Conservation (phyloP, 2,888 invertebrate species). For the Trissolcus japonicus region DNA sequence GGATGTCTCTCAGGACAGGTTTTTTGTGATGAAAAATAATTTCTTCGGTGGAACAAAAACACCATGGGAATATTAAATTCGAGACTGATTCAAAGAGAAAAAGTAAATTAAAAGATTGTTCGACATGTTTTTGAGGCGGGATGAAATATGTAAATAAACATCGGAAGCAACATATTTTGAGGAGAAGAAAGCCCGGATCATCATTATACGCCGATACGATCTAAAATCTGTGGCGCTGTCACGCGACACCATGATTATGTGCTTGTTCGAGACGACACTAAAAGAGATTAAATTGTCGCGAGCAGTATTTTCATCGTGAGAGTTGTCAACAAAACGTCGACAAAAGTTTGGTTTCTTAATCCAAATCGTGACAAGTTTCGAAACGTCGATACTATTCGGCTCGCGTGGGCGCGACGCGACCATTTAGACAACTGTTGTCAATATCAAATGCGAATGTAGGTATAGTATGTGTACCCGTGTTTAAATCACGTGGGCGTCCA, state of each 20-base stretch:
- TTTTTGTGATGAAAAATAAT: too few species aligned
- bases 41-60: too few species aligned
- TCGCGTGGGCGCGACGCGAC: slow-evolving; percentile 43
- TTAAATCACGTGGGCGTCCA: slow-evolving; percentile 41
- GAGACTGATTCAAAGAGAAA: not conserved
- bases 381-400: slow-evolving; percentile 47
- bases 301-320: slow-evolving; percentile 54
- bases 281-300: slow-evolving; percentile 57
- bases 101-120: slow-evolving; percentile 22
- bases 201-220: slow-evolving; percentile 46
- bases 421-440: slow-evolving; percentile 50
- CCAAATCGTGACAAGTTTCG: slow-evolving; percentile 52
- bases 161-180: slow-evolving; percentile 38
- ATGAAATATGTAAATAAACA: slow-evolving; percentile 51
- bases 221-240: slow-evolving; percentile 54
- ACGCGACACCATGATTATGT: slow-evolving; percentile 57
- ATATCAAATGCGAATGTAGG: slow-evolving; percentile 36
- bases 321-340: slow-evolving; percentile 57
- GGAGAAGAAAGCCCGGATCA: slow-evolving; percentile 43
- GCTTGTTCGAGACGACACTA: slow-evolving; percentile 50
- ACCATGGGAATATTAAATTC: too few species aligned
- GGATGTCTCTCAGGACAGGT: too few species aligned
- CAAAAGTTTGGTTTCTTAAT: slow-evolving; percentile 54
- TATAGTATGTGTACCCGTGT: slow-evolving; percentile 9
- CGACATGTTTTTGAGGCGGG: slow-evolving; percentile 31